Evolutionary conservation across 1,140 invertebrate species (phyloP), one percentile per base, ranked within the genome.

Genomic region (Drosophila neocordata): DNA sequence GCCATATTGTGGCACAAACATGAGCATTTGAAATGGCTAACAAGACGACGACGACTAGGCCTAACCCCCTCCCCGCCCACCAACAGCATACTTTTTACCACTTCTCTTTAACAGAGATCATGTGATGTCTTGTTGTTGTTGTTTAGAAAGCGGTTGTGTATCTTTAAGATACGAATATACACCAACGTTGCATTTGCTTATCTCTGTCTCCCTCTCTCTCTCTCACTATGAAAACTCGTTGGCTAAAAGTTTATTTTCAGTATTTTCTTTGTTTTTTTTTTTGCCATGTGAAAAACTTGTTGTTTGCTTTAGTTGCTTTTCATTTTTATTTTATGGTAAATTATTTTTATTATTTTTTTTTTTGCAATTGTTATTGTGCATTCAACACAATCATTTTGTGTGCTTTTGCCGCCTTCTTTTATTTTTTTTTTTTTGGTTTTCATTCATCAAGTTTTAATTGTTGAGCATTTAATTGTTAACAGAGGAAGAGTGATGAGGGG

Each of bases 61-160:
- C 27, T 31, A 31, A 4, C 27, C 27, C 27, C 27, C 4, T 6
- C 27, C 27, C 27, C 27, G n/a, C 27, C 27, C 27, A 31, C 4
- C 27, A 31, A 31, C 6, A 3, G 27, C 27, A 31, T 31, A 7
- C 27, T 31, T 31, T 7, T 31, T 6, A 1, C 7, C 27, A 31
- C 27, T 31, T 31, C 24, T 24, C 24, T 31, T 31, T 6, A 31
- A 31, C 27, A 31, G 37, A 20, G 24, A 72, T 34, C 24, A 24
- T 41, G 44, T 70, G 69, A 61, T 65, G 37, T 31, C 58, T 62
- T 56, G 31, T 9, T 71, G 27, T 34, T 20, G 73, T 57, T 58
- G 78, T 82, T 88, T 87, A 87, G 82, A 87, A 87, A 87, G 82
- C 82, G 82, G 78, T 52, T 60, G 44, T 63, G 59, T 75, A 75